These are phyloP conservation scores for Xanthorhoe designata DNA, from an alignment of 2,888 invertebrate genomes.

Conservation along the genomic window DNA sequence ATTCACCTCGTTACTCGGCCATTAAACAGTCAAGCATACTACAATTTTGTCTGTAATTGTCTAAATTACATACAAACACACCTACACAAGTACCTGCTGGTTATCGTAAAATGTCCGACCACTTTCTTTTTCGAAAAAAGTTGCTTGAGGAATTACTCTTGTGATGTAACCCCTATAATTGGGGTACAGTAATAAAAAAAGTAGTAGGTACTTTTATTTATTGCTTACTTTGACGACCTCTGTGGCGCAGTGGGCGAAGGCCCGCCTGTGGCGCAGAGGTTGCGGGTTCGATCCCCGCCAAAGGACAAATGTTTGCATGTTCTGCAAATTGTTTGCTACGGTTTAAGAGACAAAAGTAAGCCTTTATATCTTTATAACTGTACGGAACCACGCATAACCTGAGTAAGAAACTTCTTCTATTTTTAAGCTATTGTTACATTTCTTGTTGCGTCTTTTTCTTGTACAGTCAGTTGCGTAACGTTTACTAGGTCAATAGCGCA, in stretches of 20 bases:
- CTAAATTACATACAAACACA: conserved; percentile 21
- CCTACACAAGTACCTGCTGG: conserved; percentile 17
- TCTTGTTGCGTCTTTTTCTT: conserved; percentile 40
- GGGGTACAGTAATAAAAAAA: conserved; percentile 32
- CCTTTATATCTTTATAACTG: background rate
- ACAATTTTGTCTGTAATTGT: conserved; percentile 15
- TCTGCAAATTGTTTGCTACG: no score
- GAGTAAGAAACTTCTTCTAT: conserved; percentile 30
- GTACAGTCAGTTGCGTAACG: conserved; percentile 51
- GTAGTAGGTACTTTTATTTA: no score
- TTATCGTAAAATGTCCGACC: conserved; percentile 13
- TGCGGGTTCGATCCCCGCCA: no score
- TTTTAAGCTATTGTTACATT: conserved; percentile 34
- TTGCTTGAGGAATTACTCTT: conserved; percentile 43
- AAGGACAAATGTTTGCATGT: no score
- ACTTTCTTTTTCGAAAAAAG: conserved; percentile 50
- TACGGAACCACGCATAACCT: conserved; percentile 23
- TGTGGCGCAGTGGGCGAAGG: no score
- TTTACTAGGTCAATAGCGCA: conserved; percentile 57
- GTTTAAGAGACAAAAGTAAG: no score
- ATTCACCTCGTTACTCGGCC: conserved; percentile 1
- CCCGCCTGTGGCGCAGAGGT: no score
- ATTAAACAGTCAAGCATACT: conserved; percentile 10
- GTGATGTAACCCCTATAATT: conserved; percentile 54
- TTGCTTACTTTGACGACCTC: no score